Conservation (phyloP, 2,888 invertebrate species). For the Cantharis flavilabris region DNA sequence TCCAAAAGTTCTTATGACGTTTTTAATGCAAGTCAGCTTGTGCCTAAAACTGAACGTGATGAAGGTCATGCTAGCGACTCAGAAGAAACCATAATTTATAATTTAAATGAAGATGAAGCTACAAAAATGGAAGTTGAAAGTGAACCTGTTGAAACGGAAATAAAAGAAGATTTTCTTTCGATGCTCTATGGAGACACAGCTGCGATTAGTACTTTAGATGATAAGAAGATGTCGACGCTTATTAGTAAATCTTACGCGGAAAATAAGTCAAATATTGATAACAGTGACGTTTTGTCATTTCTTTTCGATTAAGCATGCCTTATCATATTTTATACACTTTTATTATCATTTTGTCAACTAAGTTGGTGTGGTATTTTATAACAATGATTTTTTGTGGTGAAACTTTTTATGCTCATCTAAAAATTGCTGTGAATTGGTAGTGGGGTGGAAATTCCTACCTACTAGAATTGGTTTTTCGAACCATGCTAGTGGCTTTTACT, state of each 20-base stretch:
- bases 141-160: not conserved
- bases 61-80: not conserved
- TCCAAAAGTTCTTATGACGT: not conserved
- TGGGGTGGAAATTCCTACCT: not conserved
- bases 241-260: not conserved
- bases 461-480: not conserved
- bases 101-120: not conserved
- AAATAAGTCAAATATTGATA: not conserved
- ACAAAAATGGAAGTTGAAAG: not conserved
- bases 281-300: not conserved
- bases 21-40: not conserved
- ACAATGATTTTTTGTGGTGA: not conserved
- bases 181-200: not conserved
- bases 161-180: not conserved
- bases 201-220: not conserved
- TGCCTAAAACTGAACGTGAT: not conserved
- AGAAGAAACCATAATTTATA: not conserved
- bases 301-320: not conserved
- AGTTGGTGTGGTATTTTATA: not conserved
- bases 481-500: not conserved
- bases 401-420: not conserved
- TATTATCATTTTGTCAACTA: not conserved
- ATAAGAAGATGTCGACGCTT: not conserved
- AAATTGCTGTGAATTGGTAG: not conserved
- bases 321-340: not conserved